Base-by-base conservation (phyloP, 2,888 invertebrate genomes). In the Tineola bisselliella region DNA sequence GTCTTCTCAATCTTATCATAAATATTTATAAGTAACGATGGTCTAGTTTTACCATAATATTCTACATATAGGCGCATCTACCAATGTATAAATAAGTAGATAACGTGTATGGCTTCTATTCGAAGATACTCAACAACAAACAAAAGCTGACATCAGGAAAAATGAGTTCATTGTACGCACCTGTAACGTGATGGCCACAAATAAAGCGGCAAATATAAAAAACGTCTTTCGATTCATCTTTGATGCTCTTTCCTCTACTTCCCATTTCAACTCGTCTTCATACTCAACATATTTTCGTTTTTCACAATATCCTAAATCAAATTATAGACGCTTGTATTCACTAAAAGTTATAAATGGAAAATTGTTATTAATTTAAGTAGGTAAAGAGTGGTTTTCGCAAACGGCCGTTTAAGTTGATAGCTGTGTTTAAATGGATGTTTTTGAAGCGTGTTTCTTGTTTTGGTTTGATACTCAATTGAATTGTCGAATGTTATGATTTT, bases 211-310 rank as follows among this genome's bases (percentile, higher is more conserved):
- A 63, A 78, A 62, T 62, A 77, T 71, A 67, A 81, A 69, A 65
- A 79, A 65, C 63, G 69, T 72, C 65, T 73, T 70, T 62, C 77
- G 78, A 77, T 72, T 74, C 86, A 84, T 86, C 71, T 78, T 77
- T 33, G 31, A 33, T 33, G 58, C 17, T 64, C 67, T 69, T 77
- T 77, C 72, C 73, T 71, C 69, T 77, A 77, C 73, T 74, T 72
- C 69, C 70, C 76, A 75, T 72, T 69, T 77, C 76, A 80, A 73
- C 73, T 73, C 61, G 33, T 15, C 11, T 66, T 68, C 65, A 64
- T 66, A 66, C 67, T 69, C 48, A 65, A 65, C 71, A 75, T 73
- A 66, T 61, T 58, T 19, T 56, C 25, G 38, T n/a, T n/a, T 38
- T 38, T 38, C 10, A 38, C 38, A 10, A 38, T 38, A 38, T 38